Evolutionary conservation across 2,113 vertebrate species (phyloP).

Genomic region (Equus przewalskii): DNA sequence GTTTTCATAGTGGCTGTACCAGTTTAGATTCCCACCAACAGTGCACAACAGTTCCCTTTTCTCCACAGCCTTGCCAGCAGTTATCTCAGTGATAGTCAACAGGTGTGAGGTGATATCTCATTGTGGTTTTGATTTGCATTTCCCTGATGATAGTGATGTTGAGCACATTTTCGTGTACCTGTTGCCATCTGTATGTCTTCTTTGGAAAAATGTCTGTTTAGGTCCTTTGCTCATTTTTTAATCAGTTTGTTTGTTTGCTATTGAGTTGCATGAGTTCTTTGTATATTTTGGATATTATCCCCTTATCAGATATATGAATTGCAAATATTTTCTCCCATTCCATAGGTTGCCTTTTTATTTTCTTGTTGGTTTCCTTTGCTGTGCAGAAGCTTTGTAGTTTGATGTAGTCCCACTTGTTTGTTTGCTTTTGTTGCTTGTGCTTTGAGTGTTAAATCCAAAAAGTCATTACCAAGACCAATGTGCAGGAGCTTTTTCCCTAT

Average conservation of each 20-base stretch:
- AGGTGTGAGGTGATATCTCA: neutral
- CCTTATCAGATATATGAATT: neutral
- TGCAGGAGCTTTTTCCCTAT: neutral
- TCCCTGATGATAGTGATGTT: neutral
- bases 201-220: neutral
- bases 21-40: neutral
- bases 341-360: neutral
- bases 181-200: neutral
- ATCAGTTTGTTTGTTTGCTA: neutral
- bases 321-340: neutral
- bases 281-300: neutral
- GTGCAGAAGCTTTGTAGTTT: neutral
- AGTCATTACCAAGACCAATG: neutral
- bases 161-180: neutral
- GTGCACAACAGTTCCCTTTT: neutral
- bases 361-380: neutral
- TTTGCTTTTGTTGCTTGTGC: neutral
- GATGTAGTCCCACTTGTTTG: neutral
- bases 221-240: neutral
- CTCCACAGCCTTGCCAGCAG: neutral
- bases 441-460: neutral
- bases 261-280: neutral
- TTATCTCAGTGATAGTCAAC: neutral
- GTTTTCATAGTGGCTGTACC: neutral
- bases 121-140: neutral